A percentile compares a stretch with the other conserved stretches of the same genome.
These are phyloP conservation scores for Coptodon bakossiorum DNA, from an alignment of 2,113 vertebrate species.

Conservation along the genomic window DNA sequence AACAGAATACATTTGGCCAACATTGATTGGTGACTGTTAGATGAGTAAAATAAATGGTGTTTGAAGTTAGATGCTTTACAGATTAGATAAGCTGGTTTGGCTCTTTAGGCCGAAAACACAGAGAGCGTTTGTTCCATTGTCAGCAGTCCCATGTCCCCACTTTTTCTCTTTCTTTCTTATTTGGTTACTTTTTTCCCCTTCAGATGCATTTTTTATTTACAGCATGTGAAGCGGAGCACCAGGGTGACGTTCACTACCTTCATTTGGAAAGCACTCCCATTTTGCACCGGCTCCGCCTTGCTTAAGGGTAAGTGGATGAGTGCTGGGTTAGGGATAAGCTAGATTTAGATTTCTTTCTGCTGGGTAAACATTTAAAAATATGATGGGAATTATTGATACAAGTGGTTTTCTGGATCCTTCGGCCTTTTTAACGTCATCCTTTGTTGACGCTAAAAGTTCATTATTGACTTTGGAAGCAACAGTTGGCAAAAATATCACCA, in stretches of 20 bases:
- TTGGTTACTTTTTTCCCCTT: background rate
- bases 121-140: slow-evolving; percentile 4
- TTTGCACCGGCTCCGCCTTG: slow-evolving; percentile 18
- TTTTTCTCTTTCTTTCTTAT: background rate
- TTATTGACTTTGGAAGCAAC: background rate
- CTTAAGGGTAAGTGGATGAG: slow-evolving; percentile 30
- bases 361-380: background rate
- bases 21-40: slow-evolving; percentile 33
- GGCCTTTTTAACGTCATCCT: background rate
- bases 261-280: slow-evolving; percentile 28
- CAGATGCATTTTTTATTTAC: background rate
- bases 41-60: slow-evolving; percentile 51
- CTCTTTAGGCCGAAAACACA: slow-evolving; percentile 6
- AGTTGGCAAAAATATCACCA: background rate
- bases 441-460: background rate
- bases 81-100: slow-evolving; percentile 36
- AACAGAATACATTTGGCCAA: background rate
- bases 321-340: slow-evolving; percentile 27
- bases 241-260: slow-evolving; percentile 19
- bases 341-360: slow-evolving; percentile 24
- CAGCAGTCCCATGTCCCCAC: background rate
- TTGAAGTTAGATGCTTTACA: slow-evolving; percentile 44
- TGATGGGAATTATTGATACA: background rate
- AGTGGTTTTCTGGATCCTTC: background rate
- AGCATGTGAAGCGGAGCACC: background rate